These are phyloP conservation scores for Eupithecia subfuscata DNA, from an alignment of 2,888 invertebrate genomes.

Conservation along the genomic window DNA sequence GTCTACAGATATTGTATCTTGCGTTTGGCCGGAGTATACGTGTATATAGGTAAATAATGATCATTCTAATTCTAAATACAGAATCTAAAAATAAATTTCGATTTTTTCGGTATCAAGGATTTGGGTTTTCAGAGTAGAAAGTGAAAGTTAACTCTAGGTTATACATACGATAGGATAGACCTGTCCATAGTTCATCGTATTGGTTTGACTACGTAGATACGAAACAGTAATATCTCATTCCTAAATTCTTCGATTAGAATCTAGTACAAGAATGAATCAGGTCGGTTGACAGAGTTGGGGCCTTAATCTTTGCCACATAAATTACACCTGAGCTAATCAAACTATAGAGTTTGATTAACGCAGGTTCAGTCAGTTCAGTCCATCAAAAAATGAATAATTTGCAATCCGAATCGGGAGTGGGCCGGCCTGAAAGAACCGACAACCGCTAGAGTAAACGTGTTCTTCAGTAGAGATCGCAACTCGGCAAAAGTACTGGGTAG, in stretches of 20 bases:
- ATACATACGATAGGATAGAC: neutral
- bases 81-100: no score
- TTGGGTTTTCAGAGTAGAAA: no score
- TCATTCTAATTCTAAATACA: no score
- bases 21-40: neutral
- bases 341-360: no score
- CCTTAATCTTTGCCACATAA: neutral
- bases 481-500: no score
- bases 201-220: neutral
- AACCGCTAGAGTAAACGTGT: neutral
- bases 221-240: neutral
- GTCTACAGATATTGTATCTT: neutral
- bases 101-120: no score
- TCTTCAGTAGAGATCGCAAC: neutral
- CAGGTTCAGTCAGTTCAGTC: no score
- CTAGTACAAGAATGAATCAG: neutral
- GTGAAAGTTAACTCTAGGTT: neutral
- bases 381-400: no score
- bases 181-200: neutral
- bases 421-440: no score
- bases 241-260: neutral
- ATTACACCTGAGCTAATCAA: neutral
- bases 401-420: neutral
- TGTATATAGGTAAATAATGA: no score
- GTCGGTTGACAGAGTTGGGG: neutral